A percentile compares a stretch with the other conserved stretches of the same genome.
phyloP scores from a whole-genome alignment of 2,888 invertebrate genomes.

The Sarcophaga rosellei region DNA sequence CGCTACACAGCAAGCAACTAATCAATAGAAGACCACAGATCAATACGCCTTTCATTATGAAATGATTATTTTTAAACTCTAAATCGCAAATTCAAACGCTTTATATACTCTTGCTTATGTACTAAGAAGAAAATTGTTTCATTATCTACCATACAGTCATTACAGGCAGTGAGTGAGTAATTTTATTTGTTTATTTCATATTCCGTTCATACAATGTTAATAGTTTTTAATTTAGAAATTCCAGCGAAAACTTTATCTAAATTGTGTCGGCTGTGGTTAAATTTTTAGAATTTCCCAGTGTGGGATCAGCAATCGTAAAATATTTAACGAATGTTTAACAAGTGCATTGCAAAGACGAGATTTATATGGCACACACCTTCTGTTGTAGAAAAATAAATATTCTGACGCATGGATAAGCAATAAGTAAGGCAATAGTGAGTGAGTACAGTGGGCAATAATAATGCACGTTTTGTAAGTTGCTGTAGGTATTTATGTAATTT shows the following conservation, averaged over 20 bases:
- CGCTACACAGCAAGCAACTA: constrained; percentile 38
- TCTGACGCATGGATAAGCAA: no score
- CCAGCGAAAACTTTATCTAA: not conserved
- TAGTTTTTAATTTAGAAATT: not conserved
- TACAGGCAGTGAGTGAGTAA: not conserved
- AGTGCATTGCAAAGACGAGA: no score
- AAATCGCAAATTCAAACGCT: not conserved
- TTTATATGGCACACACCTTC: no score
- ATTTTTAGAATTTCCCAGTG: no score
- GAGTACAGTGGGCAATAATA: no score
- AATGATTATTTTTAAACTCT: not conserved
- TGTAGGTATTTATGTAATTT: no score
- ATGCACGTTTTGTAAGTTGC: no score
- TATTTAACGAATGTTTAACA: no score
- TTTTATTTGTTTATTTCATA: not conserved
- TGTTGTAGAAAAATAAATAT: no score
- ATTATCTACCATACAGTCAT: not conserved
- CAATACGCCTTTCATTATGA: constrained; percentile 10
- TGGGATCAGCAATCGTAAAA: not conserved
- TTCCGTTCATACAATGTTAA: no score
- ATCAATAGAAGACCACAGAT: constrained; percentile 37
- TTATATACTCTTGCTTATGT: not conserved
- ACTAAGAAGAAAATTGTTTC: not conserved
- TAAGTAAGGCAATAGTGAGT: no score
- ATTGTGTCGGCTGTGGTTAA: not conserved